phyloP scores from a whole-genome alignment of 2,888 invertebrate genomes.

The Elegia similella region DNA sequence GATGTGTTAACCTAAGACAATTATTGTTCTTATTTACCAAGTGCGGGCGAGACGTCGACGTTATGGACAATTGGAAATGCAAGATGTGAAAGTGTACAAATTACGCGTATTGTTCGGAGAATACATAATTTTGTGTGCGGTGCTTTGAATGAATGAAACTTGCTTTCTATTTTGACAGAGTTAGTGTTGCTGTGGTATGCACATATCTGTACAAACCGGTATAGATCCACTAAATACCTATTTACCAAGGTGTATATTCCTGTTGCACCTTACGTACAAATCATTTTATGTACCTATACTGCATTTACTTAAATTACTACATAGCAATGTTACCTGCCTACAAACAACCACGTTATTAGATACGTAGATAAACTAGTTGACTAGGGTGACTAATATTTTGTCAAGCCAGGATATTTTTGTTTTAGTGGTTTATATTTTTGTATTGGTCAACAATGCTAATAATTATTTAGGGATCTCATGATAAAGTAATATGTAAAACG shows the following conservation, averaged over 20 bases:
- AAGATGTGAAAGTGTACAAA: conserved; percentile 24
- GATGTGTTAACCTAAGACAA: conserved; percentile 46
- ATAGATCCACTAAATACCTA: not conserved
- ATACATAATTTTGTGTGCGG: conserved; percentile 20
- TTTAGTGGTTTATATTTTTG: too few species aligned
- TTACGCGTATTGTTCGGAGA: conserved; percentile 18
- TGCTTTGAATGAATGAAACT: conserved; percentile 17
- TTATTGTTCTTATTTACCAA: conserved; percentile 50
- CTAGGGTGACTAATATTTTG: too few species aligned
- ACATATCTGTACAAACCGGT: not conserved
- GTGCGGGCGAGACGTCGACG: conserved; percentile 27
- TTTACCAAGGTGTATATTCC: not conserved
- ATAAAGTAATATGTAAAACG: too few species aligned
- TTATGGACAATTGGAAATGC: conserved; percentile 17
- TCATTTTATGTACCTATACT: too few species aligned
- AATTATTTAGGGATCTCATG: too few species aligned
- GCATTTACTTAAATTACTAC: too few species aligned
- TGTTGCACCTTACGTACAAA: not conserved
- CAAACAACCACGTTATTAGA: too few species aligned
- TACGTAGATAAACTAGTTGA: too few species aligned
- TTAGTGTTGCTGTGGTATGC: not conserved
- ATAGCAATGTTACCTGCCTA: too few species aligned
- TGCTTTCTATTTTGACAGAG: conserved; percentile 17
- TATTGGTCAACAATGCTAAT: too few species aligned
- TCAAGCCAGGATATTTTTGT: too few species aligned